Evolutionary conservation across 2,888 invertebrate genomes (phyloP), one percentile per base, ranked within the genome.

Genomic region (Tetragnatha montana): DNA sequence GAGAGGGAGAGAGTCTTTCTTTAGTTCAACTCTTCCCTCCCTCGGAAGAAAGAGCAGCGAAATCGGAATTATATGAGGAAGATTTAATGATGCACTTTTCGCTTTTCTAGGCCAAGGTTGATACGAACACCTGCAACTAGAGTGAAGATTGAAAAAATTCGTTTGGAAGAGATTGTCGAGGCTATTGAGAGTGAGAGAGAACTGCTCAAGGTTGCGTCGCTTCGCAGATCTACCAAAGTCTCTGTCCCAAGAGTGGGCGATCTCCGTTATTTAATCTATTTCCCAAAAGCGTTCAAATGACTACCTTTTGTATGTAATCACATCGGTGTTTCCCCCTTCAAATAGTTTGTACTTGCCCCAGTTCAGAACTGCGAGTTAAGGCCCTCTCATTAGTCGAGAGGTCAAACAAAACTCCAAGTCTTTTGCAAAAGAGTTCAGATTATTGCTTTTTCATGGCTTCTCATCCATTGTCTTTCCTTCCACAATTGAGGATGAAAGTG

Each of bases 41-140:
- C 80, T 14, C 14, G 80, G 68, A 49, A 21, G 78, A 80, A 86
- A 80, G 86, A 80, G 73, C 80, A 80, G 73, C 50, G 19, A 86
- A 70, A 88, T 88, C 69, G 80, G 83, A 83, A 81, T 88, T 78
- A 88, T 88, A 84, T 83, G 83, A 88, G 74, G 88, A 88, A 88
- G 88, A 88, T 83, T 79, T 88, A 88, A 88, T 88, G 88, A 88
- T 88, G 88, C 60, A 78, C 78, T 88, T 35, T 35, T 88, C 83
- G 69, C 51, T 83, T 88, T 88, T 88, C 88, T 88, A 84, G 88
- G 88, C 78, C 88, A 88, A 88, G 88, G 88, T 84, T 88, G 74
- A 35, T 50, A 60, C 49, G 88, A 83, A 88, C 88, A 88, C 88
- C 88, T 88, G 88, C 83, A 76, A 88, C 60, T 82, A 70, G 76